Evolutionary conservation across 2,113 vertebrate genomes (phyloP).

Genomic region (Dissostichus mawsoni): DNA sequence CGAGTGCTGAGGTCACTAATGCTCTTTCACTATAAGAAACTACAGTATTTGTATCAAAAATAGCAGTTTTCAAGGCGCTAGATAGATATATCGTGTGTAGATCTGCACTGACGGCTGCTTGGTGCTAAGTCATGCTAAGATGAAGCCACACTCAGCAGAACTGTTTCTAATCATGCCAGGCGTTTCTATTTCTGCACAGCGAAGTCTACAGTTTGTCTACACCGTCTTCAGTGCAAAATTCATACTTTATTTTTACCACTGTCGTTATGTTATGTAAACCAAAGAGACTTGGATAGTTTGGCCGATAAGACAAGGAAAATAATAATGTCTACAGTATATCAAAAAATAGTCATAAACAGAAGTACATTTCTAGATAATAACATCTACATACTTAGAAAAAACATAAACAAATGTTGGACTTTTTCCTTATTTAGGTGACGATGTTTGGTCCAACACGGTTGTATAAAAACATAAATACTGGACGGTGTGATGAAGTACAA

Average conservation of each 20-base stretch:
- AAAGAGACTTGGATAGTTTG: slow-evolving; percentile 59
- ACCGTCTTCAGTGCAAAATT: slow-evolving; percentile 58
- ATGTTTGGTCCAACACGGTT: slow-evolving; percentile 79
- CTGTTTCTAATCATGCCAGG: slow-evolving; percentile 43
- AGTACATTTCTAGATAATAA: slow-evolving; percentile 72
- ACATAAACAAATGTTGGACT: slow-evolving; percentile 58
- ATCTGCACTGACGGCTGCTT: slow-evolving; percentile 17
- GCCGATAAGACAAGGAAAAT: slow-evolving; percentile 49
- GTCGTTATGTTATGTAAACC: slow-evolving; percentile 51
- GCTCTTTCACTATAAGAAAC: slow-evolving; percentile 53
- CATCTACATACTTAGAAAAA: slow-evolving; percentile 64
- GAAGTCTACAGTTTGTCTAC: neutral
- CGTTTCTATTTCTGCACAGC: slow-evolving; percentile 49
- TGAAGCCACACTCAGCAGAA: slow-evolving; percentile 37
- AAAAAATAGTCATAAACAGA: slow-evolving; percentile 69
- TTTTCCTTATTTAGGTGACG: slow-evolving; percentile 35
- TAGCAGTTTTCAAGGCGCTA: slow-evolving; percentile 49
- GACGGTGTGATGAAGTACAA: slow-evolving; percentile 63
- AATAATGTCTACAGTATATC: slow-evolving; percentile 62
- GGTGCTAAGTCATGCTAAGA: slow-evolving; percentile 53
- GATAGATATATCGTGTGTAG: neutral
- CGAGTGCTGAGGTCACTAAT: neutral
- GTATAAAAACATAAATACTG: slow-evolving; percentile 72
- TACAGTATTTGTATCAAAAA: slow-evolving; percentile 65
- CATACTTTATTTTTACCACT: slow-evolving; percentile 6